Percentiles rank a stretch among this genome's conserved stretches.
These are phyloP conservation scores for Netelia melanura DNA, from an alignment of 2,888 invertebrate species.

Conservation along the genomic window DNA sequence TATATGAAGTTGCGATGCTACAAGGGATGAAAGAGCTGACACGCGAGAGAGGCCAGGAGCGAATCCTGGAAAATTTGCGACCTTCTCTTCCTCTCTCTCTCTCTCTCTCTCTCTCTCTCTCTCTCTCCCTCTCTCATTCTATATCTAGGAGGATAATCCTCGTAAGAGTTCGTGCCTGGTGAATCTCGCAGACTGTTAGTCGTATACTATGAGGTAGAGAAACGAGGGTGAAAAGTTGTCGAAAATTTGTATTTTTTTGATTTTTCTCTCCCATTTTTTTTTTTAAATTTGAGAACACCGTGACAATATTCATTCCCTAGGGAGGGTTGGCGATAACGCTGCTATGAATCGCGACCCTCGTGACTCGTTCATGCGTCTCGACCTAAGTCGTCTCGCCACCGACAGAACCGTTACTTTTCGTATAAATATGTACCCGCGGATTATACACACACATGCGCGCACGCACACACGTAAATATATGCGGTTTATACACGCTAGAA, in stretches of 20 bases:
- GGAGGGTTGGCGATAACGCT: slow-evolving; percentile 41
- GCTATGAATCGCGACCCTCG: slow-evolving; percentile 27
- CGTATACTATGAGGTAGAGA: background rate
- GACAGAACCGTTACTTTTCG: slow-evolving; percentile 29
- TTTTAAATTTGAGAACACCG: slow-evolving; percentile 1
- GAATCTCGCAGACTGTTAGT: slow-evolving; percentile 44
- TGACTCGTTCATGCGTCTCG: slow-evolving; percentile 43
- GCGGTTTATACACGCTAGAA: slow-evolving; percentile 20
- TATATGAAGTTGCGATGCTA: slow-evolving; percentile 53
- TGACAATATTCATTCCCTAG: slow-evolving; percentile 38
- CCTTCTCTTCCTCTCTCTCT: slow-evolving; percentile 56
- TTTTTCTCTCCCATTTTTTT: slow-evolving; percentile 18
- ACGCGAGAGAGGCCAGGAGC: slow-evolving; percentile 38
- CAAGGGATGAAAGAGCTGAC: slow-evolving; percentile 60
- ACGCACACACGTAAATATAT: background rate
- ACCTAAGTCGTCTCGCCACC: slow-evolving; percentile 27
- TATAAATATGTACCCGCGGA: slow-evolving; percentile 16
- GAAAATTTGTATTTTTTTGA: slow-evolving; percentile 8
- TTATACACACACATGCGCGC: background rate
- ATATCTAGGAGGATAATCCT: slow-evolving; percentile 53
- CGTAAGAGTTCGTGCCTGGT: slow-evolving; percentile 51
- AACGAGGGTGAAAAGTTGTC: slow-evolving; percentile 56
- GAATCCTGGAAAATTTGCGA: slow-evolving; percentile 63
- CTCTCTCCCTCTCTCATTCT: background rate
- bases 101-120: slow-evolving; percentile 16